Conservation (phyloP, 2,888 invertebrate species). For the Agrochola circellaris region DNA sequence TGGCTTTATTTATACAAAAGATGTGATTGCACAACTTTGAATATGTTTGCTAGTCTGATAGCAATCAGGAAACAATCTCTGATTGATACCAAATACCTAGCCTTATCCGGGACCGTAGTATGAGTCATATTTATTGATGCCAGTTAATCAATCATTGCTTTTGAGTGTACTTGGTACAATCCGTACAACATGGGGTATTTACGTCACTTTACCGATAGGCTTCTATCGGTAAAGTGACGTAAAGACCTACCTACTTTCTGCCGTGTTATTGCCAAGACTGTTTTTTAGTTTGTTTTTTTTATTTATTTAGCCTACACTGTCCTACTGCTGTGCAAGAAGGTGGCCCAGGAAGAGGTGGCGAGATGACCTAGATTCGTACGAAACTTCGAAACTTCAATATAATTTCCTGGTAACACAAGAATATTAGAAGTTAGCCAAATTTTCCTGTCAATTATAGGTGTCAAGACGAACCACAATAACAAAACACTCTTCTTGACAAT, state of each 20-base stretch:
- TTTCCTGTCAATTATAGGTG: neutral
- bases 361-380: neutral
- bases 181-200: neutral
- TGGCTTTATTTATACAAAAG: neutral
- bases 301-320: neutral
- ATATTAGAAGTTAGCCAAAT: neutral
- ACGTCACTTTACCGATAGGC: neutral
- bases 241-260: too few relatives aligned
- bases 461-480: conserved; percentile 5
- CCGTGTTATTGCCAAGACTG: neutral
- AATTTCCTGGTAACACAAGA: neutral
- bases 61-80: conserved; percentile 16
- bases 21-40: conserved; percentile 24
- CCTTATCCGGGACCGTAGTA: conserved; percentile 3
- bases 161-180: neutral
- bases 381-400: neutral
- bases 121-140: conserved; percentile 27
- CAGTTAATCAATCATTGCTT: conserved; percentile 11
- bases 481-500: conserved; percentile 42
- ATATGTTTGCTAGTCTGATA: conserved; percentile 12
- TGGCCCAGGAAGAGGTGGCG: neutral
- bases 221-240: too few relatives aligned
- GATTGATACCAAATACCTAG: conserved; percentile 4
- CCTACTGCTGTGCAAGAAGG: neutral
- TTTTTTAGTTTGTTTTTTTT: neutral